Base-by-base conservation (phyloP, 2,888 invertebrate genomes). In the Sarcophaga subvicina region DNA sequence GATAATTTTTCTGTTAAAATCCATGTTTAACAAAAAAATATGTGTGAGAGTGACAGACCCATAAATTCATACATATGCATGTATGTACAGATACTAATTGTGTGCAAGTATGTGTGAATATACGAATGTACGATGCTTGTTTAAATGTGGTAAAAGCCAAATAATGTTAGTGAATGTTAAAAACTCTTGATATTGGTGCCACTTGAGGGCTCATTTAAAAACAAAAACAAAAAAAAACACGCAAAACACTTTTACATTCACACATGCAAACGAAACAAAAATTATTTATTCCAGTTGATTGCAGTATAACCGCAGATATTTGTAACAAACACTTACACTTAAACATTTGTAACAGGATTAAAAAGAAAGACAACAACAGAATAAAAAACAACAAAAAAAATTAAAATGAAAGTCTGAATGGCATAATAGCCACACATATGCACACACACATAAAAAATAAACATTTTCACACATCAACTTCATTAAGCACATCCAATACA, bases 391-490 rank as follows among this genome's bases (percentile, higher is more conserved):
- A 66, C 22, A 54, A 37, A 47, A 60, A 49, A 71, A 59, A 54
- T 60, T 49, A 69, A 79, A 66, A 76, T 47, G 64, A 47, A 59
- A 49, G 59, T n/a, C 22, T 54, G 54, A 54, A 54, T 54, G 54
- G 54, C 3, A 54, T 54, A 54, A 14, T 54, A 54, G 14, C 54
- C 54, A n/a, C 67, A 8, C 10, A 69, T n/a, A 66, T 5, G 25
- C 59, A 60, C 12, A 27, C 49, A 63, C 0, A 14, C 27, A 76
- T 14, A 54, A 17, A 4, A 59, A 77, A 72, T 72, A 66, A 25
- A 62, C 72, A 59, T 76, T 82, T 85, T 82, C 67, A 83, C 82
- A 82, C 86, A 86, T 82, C 72, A 76, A 82, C 79, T 86, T 86
- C 79, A 86, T 86, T 86, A 72, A 86, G 75, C 64, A 12, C 79